Evolutionary conservation across 30 jellyfish, hydroid and myxozoan species (phyloP).

Genomic region (Catostylus mosaicus): DNA sequence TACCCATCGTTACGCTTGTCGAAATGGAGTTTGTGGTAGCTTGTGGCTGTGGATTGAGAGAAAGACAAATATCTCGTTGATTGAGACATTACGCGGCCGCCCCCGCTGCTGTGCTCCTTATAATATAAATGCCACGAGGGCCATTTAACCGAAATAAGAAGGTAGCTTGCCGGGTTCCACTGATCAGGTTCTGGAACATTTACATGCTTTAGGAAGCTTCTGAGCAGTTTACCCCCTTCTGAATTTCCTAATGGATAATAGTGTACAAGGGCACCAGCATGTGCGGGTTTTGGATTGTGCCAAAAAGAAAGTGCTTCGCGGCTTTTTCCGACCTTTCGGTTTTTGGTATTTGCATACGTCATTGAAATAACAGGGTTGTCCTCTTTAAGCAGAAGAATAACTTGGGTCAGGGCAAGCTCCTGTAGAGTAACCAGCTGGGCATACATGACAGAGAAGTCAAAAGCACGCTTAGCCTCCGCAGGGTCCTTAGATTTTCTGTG

Average conservation of each 20-base stretch:
- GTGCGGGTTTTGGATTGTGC: slow-evolving; percentile 23
- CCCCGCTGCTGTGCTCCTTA: not conserved
- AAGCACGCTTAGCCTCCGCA: slow-evolving; percentile 15
- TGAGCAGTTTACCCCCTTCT: not conserved
- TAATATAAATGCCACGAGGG: slow-evolving; percentile 3
- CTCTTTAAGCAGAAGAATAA: not conserved
- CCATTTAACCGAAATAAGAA: slow-evolving; percentile 10
- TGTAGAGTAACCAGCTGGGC: slow-evolving; percentile 17
- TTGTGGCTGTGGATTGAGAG: not conserved
- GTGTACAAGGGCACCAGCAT: slow-evolving; percentile 6
- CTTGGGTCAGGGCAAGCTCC: not conserved
- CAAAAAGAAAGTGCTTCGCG: not conserved
- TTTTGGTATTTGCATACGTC: not conserved
- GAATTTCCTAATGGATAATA: slow-evolving; percentile 4
- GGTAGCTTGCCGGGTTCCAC: slow-evolving; percentile 3
- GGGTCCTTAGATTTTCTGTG: not conserved
- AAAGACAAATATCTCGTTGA: slow-evolving; percentile 2
- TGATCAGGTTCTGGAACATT: not conserved
- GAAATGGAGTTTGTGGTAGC: not conserved
- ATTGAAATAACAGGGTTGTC: not conserved
- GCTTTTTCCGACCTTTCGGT: not conserved
- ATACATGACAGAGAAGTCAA: slow-evolving; percentile 19
- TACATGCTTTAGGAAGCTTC: not conserved
- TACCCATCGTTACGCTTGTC: slow-evolving; percentile 2
- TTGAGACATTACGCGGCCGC: not conserved